Percentiles rank a stretch among this genome's conserved stretches.
phyloP scores from a whole-genome alignment of 1,140 invertebrate species.

The Anoplophora glabripennis region DNA sequence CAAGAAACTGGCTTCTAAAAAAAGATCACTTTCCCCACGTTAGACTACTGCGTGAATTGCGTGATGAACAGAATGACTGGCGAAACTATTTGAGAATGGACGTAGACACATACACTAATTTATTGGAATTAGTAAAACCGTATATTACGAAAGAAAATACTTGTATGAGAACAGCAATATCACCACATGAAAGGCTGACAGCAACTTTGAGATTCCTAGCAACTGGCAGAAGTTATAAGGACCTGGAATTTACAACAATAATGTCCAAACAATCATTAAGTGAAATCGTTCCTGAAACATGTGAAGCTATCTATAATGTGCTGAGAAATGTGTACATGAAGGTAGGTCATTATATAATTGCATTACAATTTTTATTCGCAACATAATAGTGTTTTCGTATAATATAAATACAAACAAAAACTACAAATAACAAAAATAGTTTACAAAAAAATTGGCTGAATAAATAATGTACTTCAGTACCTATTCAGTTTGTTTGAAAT shows the following conservation, averaged over 20 bases:
- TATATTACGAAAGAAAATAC: constrained; percentile 38
- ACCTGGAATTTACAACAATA: constrained; percentile 38
- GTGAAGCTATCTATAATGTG: constrained; percentile 29
- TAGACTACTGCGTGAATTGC: constrained; percentile 13
- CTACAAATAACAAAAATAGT: no score
- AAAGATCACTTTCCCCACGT: constrained; percentile 1
- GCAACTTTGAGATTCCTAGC: constrained; percentile 39
- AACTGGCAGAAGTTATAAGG: constrained; percentile 27
- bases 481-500: no score
- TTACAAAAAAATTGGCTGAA: no score
- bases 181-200: constrained; percentile 33
- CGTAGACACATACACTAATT: constrained; percentile 25
- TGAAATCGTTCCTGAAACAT: constrained; percentile 38
- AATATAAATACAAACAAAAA: no score
- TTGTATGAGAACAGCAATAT: constrained; percentile 30
- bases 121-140: constrained; percentile 25
- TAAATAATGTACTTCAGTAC: no score
- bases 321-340: constrained; percentile 26
- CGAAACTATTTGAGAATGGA: constrained; percentile 39
- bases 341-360: no score
- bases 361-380: no score
- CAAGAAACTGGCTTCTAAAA: constrained; percentile 4
- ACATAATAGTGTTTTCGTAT: no score
- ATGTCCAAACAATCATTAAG: constrained; percentile 36
- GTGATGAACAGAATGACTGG: no score